These are phyloP conservation scores for Cyprinus carpio DNA, from an alignment of 2,113 vertebrate species.

Conservation along the genomic window DNA sequence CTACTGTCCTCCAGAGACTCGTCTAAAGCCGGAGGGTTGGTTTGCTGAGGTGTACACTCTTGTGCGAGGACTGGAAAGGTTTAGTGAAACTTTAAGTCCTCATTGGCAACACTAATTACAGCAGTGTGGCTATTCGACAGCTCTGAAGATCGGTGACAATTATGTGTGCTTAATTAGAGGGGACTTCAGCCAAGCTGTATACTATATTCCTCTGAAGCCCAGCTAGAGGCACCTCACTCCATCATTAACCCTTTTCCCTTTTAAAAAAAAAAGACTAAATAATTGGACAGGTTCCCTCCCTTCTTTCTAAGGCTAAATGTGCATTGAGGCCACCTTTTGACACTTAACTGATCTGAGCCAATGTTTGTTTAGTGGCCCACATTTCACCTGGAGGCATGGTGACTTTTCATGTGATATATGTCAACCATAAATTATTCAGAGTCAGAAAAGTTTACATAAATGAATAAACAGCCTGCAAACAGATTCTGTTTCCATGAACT, in stretches of 20 bases:
- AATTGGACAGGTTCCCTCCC: slow-evolving; percentile 25
- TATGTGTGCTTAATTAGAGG: slow-evolving; percentile 66
- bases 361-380: neutral
- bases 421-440: slow-evolving; percentile 52
- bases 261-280: slow-evolving; percentile 13
- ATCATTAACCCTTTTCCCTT: slow-evolving; percentile 34
- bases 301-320: neutral
- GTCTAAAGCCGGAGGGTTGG: neutral
- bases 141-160: slow-evolving; percentile 58
- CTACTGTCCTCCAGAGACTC: neutral
- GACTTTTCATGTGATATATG: neutral
- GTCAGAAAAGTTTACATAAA: slow-evolving; percentile 29
- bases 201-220: slow-evolving; percentile 32
- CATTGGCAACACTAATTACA: slow-evolving; percentile 43
- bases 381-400: neutral
- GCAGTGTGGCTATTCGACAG: slow-evolving; percentile 3
- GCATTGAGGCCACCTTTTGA: slow-evolving; percentile 2
- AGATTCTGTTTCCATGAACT: neutral
- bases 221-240: slow-evolving; percentile 16
- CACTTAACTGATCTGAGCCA: neutral
- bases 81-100: neutral
- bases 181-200: slow-evolving; percentile 53
- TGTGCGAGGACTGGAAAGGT: neutral
- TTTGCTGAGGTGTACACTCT: neutral
- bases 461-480: slow-evolving; percentile 17